Percentiles rank a stretch among this genome's conserved stretches.
Conservation (phyloP, 2,888 invertebrate species). For the Sisyra nigra region DNA sequence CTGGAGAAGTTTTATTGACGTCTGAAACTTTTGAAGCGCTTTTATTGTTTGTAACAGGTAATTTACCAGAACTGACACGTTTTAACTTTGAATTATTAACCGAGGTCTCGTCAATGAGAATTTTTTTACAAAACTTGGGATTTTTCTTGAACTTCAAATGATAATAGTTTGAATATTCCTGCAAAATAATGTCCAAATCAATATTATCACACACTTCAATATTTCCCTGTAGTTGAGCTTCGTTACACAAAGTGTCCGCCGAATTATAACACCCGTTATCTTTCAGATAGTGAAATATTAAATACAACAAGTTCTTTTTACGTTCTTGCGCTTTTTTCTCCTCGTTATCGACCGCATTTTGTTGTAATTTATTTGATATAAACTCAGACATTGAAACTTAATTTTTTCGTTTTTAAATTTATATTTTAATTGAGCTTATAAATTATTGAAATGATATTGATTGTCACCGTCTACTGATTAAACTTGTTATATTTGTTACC, state of each 20-base stretch:
- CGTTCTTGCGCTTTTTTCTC: constrained; percentile 19
- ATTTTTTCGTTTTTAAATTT: too few species aligned
- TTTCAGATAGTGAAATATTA: constrained; percentile 49
- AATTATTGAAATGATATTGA: too few species aligned
- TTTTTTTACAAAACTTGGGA: constrained; percentile 59
- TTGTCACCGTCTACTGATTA: too few species aligned
- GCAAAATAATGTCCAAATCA: constrained; percentile 71
- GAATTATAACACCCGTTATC: constrained; percentile 47
- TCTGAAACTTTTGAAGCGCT: constrained; percentile 10
- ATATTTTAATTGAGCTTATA: too few species aligned
- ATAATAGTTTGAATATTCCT: constrained; percentile 81
- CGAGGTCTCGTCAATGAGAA: constrained; percentile 8
- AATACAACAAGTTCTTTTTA: constrained; percentile 37
- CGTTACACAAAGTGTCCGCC: constrained; percentile 46
- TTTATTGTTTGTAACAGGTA: constrained; percentile 8
- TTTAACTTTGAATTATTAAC: constrained; percentile 11
- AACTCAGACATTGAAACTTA: constrained; percentile 24
- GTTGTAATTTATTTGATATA: constrained; percentile 5
- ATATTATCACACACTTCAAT: constrained; percentile 80
- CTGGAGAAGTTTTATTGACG: constrained; percentile 2
- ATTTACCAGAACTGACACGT: constrained; percentile 12
- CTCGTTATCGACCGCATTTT: constrained; percentile 17
- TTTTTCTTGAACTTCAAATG: constrained; percentile 71
- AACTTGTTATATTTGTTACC: too few species aligned
- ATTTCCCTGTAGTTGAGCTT: constrained; percentile 54